phyloP scores from a whole-genome alignment of 2,113 vertebrate species.

The Cinclus cinclus region DNA sequence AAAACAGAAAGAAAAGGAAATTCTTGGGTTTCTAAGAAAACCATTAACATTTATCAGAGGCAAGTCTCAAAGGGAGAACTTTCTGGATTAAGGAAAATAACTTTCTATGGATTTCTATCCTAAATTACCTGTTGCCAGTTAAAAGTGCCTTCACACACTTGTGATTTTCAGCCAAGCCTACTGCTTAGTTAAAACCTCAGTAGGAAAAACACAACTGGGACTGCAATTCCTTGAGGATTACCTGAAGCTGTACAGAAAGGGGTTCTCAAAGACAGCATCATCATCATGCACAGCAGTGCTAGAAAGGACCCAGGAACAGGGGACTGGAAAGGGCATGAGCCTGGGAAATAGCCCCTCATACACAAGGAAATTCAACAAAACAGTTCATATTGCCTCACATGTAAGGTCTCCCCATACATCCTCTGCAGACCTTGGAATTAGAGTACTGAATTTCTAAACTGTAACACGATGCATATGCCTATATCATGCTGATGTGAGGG shows the following conservation, averaged over 20 bases:
- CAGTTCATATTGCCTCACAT: not conserved
- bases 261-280: not conserved
- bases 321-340: not conserved
- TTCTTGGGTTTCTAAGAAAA: conserved; percentile 51
- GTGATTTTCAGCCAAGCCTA: not conserved
- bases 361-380: not conserved
- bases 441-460: not conserved
- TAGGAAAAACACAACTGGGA: not conserved
- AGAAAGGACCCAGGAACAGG: not conserved
- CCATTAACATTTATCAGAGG: not conserved
- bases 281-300: not conserved
- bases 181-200: conserved; percentile 27
- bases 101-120: conserved; percentile 12
- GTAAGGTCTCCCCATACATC: not conserved
- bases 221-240: not conserved
- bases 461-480: not conserved
- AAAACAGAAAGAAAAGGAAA: conserved; percentile 36
- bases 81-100: conserved; percentile 22
- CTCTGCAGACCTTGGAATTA: not conserved
- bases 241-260: not conserved
- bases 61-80: conserved; percentile 16
- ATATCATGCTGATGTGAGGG: not conserved
- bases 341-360: not conserved
- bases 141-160: conserved; percentile 14
- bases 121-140: conserved; percentile 10